Evolutionary conservation across 2,888 invertebrate species (phyloP).

Genomic region (Sminthurides aquaticus): DNA sequence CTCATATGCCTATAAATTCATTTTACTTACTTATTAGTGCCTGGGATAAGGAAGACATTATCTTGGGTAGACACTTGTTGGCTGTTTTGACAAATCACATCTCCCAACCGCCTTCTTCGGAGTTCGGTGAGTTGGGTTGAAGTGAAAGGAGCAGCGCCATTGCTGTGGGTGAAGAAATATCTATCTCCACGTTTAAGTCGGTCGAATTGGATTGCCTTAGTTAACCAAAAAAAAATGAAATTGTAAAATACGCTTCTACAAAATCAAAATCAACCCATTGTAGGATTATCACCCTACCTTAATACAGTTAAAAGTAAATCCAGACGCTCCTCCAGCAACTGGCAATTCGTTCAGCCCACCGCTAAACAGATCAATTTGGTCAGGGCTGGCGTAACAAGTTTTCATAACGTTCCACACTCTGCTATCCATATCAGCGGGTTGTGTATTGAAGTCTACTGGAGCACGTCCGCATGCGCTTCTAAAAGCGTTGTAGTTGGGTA

Average conservation of each 20-base stretch:
- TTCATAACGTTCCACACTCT: slow-evolving; percentile 20
- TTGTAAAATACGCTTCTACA: no score
- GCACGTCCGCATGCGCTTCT: slow-evolving; percentile 39
- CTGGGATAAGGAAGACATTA: slow-evolving; percentile 6
- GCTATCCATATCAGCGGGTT: slow-evolving; percentile 17
- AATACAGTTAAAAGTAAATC: slow-evolving; percentile 38
- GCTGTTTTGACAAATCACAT: slow-evolving; percentile 29
- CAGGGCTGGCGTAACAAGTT: slow-evolving; percentile 25
- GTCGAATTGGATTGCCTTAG: slow-evolving; percentile 31
- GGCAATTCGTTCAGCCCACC: slow-evolving; percentile 35
- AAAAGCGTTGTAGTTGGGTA: slow-evolving; percentile 45
- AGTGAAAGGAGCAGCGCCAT: slow-evolving; percentile 25
- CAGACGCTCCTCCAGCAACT: slow-evolving; percentile 27
- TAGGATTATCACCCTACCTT: slow-evolving; percentile 27
- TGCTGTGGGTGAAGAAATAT: slow-evolving; percentile 38
- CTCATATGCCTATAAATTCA: background rate
- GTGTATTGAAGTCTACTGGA: background rate
- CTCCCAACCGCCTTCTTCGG: slow-evolving; percentile 27
- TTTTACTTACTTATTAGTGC: slow-evolving; percentile 2
- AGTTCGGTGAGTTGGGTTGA: slow-evolving; percentile 26
- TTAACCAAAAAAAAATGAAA: slow-evolving; percentile 1
- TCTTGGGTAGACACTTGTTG: slow-evolving; percentile 8
- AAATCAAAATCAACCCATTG: no score
- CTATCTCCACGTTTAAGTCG: slow-evolving; percentile 35
- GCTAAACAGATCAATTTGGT: slow-evolving; percentile 37